Conservation (phyloP, 1,140 invertebrate species). For the Brachystomella parvula region DNA sequence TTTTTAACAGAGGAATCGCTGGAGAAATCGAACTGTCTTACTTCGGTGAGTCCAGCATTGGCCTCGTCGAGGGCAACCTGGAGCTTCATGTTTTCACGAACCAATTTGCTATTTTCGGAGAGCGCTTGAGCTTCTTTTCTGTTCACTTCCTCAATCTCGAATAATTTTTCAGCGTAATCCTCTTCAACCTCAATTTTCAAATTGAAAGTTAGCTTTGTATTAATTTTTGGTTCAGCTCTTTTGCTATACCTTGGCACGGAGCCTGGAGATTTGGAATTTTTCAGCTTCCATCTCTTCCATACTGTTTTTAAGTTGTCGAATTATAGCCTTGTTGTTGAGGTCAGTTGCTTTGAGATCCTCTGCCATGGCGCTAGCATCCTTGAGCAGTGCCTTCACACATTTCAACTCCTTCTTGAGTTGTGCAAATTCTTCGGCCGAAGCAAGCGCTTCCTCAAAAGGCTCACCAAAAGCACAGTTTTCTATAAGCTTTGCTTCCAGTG, state of each 20-base stretch:
- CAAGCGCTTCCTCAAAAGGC: constrained; percentile 28
- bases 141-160: neutral
- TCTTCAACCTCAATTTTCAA: neutral
- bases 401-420: constrained; percentile 68
- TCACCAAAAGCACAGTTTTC: constrained; percentile 54
- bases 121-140: neutral
- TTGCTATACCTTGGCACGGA: neutral
- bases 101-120: neutral
- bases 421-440: constrained; percentile 50
- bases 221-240: constrained; percentile 31
- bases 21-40: neutral
- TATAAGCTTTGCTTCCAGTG: constrained; percentile 71
- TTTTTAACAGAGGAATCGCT: neutral
- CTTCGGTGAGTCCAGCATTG: neutral
- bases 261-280: neutral
- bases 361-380: constrained; percentile 71
- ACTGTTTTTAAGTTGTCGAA: constrained; percentile 79
- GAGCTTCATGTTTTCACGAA: neutral
- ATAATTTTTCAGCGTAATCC: neutral
- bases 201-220: neutral
- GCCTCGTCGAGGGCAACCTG: neutral
- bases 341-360: constrained; percentile 76
- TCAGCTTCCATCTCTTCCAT: constrained; percentile 42
- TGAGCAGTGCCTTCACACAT: constrained; percentile 69
- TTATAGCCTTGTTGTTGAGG: constrained; percentile 63